Evolutionary conservation across 2,113 vertebrate species (phyloP), one percentile per base, ranked within the genome.

Genomic region (Acrocephalus arundinaceus): DNA sequence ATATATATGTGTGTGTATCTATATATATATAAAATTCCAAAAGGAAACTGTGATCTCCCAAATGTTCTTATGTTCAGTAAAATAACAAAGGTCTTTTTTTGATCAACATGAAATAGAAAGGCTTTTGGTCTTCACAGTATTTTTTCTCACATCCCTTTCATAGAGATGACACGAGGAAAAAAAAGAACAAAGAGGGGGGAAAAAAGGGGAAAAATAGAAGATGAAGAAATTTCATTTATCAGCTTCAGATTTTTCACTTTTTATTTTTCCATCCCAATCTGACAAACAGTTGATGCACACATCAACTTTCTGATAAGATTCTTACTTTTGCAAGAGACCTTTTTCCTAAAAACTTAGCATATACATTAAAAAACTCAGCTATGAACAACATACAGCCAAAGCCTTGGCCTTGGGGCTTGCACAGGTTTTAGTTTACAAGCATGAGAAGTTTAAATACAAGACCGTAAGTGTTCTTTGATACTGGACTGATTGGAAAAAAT

Each of bases 341-440:
- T 79, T 72, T 46, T 12, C 33, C 13, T 45, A 72, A 88, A 83
- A 87, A 25, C 58, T 62, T 68, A 89, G 33, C 27, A 51, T 22
- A 82, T 20, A 52, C 21, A 22, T 87, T 30, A 15, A 76, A 88
- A 85, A 79, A 27, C 15, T 5, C 30, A 77, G 15, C n/a, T 55
- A 63, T 5, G 11, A 55, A 63, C 52, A 93, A 54, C 20, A n/a
- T 19, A n/a, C 20, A 92, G 43, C 51, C 75, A 93, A 85, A 94
- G 48, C 33, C 15, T 62, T 91, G 71, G 90, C 92, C 90, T 86
- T 90, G 31, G 35, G 93, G 85, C 79, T 63, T 88, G 35, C 13
- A 31, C 59, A 94, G 82, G 82, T 90, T 95, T 96, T 86, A 92
- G 63, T 77, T 96, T 86, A 92, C 61, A 86, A 91, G 68, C 45